Percentiles rank a stretch among this genome's conserved stretches.
phyloP scores from a whole-genome alignment of 2,113 vertebrate species.

The Melanotaenia duboulayi region DNA sequence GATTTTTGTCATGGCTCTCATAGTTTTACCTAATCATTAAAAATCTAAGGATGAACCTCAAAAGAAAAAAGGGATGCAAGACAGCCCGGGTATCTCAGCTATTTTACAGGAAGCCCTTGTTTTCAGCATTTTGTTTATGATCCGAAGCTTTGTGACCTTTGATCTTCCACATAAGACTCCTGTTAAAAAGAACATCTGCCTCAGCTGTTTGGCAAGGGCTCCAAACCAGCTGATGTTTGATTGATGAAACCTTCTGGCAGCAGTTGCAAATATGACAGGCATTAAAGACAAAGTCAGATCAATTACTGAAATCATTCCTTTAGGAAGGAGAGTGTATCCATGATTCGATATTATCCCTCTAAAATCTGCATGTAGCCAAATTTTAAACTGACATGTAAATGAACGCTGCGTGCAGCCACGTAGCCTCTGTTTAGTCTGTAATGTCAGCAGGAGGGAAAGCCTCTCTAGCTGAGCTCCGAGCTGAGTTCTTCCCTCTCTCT shows the following conservation, averaged over 20 bases:
- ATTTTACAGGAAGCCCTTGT: background rate
- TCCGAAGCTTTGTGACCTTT: background rate
- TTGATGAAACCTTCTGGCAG: background rate
- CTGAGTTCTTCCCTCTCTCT: slow-evolving; percentile 28
- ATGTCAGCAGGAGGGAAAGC: slow-evolving; percentile 25
- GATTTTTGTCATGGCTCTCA: background rate
- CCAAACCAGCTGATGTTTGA: background rate
- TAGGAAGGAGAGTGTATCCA: background rate
- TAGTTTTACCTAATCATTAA: background rate
- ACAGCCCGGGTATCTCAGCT: too few species aligned
- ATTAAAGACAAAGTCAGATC: background rate
- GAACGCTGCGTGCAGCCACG: slow-evolving; percentile 4
- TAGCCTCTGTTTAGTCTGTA: slow-evolving; percentile 24
- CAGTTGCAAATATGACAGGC: background rate
- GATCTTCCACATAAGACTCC: background rate
- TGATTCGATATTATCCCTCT: background rate
- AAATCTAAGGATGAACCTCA: too few species aligned
- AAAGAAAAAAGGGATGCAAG: too few species aligned
- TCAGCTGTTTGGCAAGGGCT: background rate
- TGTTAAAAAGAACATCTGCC: background rate
- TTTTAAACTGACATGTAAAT: slow-evolving; percentile 28
- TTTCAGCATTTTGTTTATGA: background rate
- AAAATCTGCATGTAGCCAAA: background rate
- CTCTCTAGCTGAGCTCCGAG: slow-evolving; percentile 39
- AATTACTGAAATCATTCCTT: background rate